A percentile compares a stretch with the other conserved stretches of the same genome.
Evolutionary conservation across 2,797 vertebrate species (phyloP).

Genomic region (Paedocypris micromegethes): DNA sequence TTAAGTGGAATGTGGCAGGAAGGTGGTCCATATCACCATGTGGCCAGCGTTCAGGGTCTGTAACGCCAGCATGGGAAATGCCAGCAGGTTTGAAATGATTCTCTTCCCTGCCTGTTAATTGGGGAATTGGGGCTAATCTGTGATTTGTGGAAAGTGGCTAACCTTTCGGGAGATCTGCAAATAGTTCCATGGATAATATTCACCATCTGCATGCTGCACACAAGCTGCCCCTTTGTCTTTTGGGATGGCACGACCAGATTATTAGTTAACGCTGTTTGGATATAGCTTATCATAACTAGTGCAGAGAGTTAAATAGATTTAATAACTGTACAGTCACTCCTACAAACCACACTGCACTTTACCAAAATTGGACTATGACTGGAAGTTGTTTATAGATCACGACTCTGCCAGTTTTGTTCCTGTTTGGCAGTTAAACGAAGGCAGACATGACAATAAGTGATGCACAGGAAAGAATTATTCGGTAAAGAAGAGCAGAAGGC

Average conservation of each 20-base stretch:
- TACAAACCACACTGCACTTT: too few relatives aligned
- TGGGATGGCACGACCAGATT: not conserved
- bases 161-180: conserved; percentile 7
- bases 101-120: conserved; percentile 18
- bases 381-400: too few relatives aligned
- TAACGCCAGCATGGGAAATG: conserved; percentile 19
- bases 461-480: conserved; percentile 1
- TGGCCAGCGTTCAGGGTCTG: conserved; percentile 20
- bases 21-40: conserved; percentile 30
- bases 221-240: not conserved
- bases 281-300: too few relatives aligned
- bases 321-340: too few relatives aligned
- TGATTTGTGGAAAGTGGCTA: conserved; percentile 12
- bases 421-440: not conserved
- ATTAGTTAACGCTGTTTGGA: not conserved
- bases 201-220: not conserved
- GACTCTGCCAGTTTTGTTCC: too few relatives aligned
- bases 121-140: conserved; percentile 22
- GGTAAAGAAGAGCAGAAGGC: conserved; percentile 16
- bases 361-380: too few relatives aligned
- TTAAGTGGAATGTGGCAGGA: conserved; percentile 19
- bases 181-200: conserved; percentile 4
- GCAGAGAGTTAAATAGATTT: too few relatives aligned
- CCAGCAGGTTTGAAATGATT: conserved; percentile 21
- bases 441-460: conserved; percentile 15